Base-by-base conservation (phyloP, 2,888 invertebrate species). In the Dasysyrphus albostriatus region DNA sequence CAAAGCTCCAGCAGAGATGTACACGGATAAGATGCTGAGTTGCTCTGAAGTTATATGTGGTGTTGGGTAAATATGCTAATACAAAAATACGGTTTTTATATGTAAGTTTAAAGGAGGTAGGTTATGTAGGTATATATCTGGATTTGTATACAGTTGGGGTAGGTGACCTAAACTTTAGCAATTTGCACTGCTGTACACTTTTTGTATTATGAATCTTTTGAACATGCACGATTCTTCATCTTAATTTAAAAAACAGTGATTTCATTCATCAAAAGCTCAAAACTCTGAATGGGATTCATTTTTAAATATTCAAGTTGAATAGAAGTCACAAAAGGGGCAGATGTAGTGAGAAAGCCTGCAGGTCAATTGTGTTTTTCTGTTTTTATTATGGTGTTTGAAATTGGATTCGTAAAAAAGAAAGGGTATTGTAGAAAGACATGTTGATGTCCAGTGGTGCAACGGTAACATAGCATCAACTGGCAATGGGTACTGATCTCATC, bases 161-260 rank as follows among this genome's bases (percentile, higher is more conserved):
- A 83, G 87, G 83, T 82, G 83, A 87, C 87, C 87, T 87, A 87
- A 87, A 83, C 83, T 79, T 76, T 9, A 74, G 34, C 82, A 87
- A 87, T 82, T 87, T 87, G 72, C 87, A 83, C 83, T 87, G 82
- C 78, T 77, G 67, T 81, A 63, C 65, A 74, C 65, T 75, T 76
- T 67, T 63, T 67, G 58, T 61, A 44, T n/a, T 44, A n/a, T 49
- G 58, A n/a, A 32, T 56, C 32, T 19, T 59, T 59, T 19, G 39
- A 59, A 14, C 56, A 47, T 39, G 51, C 67, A 67, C 42, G 56
- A 74, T 75, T 79, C 61, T 83, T 63, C 78, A 70, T 80, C 67
- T 80, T 65, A 54, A 69, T 76, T 56, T 65, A 54, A 58, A 24
- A 14, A 34, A 10, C n/a, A 16, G 37, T 24, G 49, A 10, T 4